These are phyloP conservation scores for Oostethus manadensis DNA, from an alignment of 2,113 vertebrate genomes.

Conservation along the genomic window DNA sequence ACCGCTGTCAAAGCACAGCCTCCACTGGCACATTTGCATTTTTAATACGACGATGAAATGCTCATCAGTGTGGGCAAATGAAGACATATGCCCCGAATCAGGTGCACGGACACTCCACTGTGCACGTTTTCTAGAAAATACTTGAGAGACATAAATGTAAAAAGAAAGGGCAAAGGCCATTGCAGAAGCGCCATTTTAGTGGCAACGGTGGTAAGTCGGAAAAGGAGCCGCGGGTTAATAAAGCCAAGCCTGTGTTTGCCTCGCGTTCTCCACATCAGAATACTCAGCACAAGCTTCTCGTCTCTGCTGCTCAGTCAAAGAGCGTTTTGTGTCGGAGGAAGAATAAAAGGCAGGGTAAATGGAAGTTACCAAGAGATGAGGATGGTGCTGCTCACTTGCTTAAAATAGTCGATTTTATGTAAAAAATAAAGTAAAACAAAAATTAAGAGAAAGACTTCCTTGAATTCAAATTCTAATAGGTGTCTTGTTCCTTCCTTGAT, in stretches of 20 bases:
- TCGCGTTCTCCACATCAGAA: conserved; percentile 47
- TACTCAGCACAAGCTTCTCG: conserved; percentile 52
- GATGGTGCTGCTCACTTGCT: conserved; percentile 16
- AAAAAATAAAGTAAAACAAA: conserved; percentile 8
- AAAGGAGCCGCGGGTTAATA: conserved; percentile 47
- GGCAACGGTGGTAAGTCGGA: conserved; percentile 35
- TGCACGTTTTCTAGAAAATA: too few relatives aligned
- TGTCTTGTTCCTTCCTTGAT: background rate
- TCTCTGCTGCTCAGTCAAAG: conserved; percentile 49
- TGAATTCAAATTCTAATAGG: conserved; percentile 10
- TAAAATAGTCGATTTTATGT: conserved; percentile 25
- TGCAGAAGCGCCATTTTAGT: conserved; percentile 7
- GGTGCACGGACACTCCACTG: conserved; percentile 18
- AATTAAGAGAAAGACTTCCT: conserved; percentile 7
- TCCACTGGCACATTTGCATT: conserved; percentile 61
- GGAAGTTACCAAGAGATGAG: conserved; percentile 33
- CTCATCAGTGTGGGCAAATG: conserved; percentile 60
- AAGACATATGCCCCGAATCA: conserved; percentile 59
- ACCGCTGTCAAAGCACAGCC: conserved; percentile 55
- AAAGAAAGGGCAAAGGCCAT: conserved; percentile 28
- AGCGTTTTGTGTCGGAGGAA: conserved; percentile 40
- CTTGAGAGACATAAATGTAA: conserved; percentile 16
- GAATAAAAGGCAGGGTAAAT: conserved; percentile 30
- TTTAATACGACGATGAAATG: conserved; percentile 59
- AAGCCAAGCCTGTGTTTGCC: conserved; percentile 55